Evolutionary conservation across 2,797 vertebrate genomes (phyloP).

Genomic region (Hydrocynus forskahlii): DNA sequence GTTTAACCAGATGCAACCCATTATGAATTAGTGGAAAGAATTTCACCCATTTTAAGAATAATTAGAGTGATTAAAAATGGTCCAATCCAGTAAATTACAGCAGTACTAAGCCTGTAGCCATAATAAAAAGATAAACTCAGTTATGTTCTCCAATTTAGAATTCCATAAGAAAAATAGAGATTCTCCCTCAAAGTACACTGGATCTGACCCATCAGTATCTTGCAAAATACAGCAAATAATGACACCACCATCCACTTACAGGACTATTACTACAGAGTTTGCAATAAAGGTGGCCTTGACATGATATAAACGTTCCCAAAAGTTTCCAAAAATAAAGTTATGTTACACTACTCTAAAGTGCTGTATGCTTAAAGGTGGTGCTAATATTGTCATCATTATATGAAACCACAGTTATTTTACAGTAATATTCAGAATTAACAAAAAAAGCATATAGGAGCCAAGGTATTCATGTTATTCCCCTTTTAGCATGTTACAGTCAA

Average conservation of each 20-base stretch:
- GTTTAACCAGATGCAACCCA: not conserved
- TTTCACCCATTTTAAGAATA: not conserved
- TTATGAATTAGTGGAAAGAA: not conserved
- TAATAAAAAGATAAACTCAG: not conserved
- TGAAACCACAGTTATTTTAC: too few species aligned
- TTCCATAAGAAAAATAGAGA: not conserved
- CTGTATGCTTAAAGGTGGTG: not conserved
- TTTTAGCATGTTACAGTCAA: too few species aligned
- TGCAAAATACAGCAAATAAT: slow-evolving; percentile 10
- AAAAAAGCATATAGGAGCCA: too few species aligned
- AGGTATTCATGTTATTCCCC: too few species aligned
- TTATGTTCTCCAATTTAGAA: not conserved
- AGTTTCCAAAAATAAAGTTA: slow-evolving; percentile 13
- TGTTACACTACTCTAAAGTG: slow-evolving; percentile 1
- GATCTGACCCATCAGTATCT: not conserved
- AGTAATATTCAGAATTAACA: too few species aligned
- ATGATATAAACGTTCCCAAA: not conserved
- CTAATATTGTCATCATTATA: not conserved
- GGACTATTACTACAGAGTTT: not conserved
- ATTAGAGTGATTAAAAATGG: too few species aligned
- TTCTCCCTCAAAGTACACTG: not conserved
- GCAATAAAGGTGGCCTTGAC: slow-evolving; percentile 33
- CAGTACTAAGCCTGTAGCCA: too few species aligned
- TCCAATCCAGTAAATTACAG: not conserved
- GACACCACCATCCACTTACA: not conserved